Conservation (phyloP, 2,113 vertebrate genomes). For the Pristiophorus japonicus region DNA sequence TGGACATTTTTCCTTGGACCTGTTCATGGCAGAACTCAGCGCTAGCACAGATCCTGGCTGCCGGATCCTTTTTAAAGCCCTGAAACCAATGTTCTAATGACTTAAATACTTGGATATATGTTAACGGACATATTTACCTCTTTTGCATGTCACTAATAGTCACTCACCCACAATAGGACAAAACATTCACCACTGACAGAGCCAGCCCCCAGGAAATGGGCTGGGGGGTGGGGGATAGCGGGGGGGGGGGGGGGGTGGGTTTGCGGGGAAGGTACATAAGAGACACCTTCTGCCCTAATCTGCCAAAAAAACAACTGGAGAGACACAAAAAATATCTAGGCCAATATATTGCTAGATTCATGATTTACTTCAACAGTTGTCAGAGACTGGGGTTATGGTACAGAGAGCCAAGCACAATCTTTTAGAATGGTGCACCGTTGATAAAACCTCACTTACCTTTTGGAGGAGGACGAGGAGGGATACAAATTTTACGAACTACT, state of each 20-base stretch:
- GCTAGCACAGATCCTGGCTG: too few relatives aligned
- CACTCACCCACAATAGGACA: not conserved
- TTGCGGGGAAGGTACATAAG: not conserved
- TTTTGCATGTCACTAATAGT: not conserved
- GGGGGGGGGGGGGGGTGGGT: too few relatives aligned
- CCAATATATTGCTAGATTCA: not conserved
- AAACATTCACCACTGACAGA: not conserved
- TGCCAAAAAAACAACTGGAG: not conserved
- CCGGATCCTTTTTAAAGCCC: too few relatives aligned
- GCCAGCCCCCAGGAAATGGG: not conserved
- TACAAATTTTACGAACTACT: conserved; percentile 56
- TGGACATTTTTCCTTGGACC: too few relatives aligned
- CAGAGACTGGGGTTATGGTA: not conserved
- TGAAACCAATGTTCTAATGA: too few relatives aligned
- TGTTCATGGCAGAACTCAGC: too few relatives aligned
- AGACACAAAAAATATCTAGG: not conserved
- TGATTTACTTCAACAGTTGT: not conserved
- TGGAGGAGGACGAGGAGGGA: conserved; percentile 13
- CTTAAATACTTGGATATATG: not conserved
- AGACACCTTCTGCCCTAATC: not conserved
- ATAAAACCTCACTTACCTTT: not conserved
- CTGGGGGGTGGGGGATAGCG: too few relatives aligned
- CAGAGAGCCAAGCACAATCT: not conserved
- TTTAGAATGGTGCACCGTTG: not conserved
- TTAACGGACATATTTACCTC: not conserved